phyloP scores from a whole-genome alignment of 2,888 invertebrate species.

The Apamea anceps region DNA sequence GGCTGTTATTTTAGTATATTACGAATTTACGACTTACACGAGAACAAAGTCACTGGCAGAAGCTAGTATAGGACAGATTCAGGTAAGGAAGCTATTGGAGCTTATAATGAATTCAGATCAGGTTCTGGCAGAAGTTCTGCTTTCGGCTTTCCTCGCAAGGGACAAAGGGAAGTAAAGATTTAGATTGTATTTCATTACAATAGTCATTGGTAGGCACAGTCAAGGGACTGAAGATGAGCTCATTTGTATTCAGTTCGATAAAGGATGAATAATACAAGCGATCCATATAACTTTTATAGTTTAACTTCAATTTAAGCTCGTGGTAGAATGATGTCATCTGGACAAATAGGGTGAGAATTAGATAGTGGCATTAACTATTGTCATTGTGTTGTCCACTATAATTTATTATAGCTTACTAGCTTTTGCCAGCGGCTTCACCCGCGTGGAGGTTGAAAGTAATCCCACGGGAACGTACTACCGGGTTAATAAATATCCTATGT shows the following conservation, averaged over 20 bases:
- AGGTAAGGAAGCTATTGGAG: conserved; percentile 19
- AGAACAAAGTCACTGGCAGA: background rate
- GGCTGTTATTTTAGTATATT: background rate
- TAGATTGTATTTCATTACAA: conserved; percentile 48
- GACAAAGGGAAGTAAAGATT: conserved; percentile 51
- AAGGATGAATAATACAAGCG: conserved; percentile 57
- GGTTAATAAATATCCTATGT: too few species aligned
- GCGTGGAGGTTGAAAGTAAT: too few species aligned
- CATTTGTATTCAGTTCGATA: conserved; percentile 60
- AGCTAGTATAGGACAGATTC: background rate
- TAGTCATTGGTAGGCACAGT: conserved; percentile 46
- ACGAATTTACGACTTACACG: background rate
- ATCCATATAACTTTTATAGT: conserved; percentile 45
- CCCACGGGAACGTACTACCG: too few species aligned
- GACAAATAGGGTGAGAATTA: conserved; percentile 39
- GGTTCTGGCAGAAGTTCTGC: conserved; percentile 45
- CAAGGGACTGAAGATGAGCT: conserved; percentile 52
- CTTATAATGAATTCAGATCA: conserved; percentile 53
- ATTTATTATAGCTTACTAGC: background rate
- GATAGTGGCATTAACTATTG: conserved; percentile 18
- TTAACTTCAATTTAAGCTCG: conserved; percentile 47
- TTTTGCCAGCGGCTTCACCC: too few species aligned
- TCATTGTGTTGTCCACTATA: conserved; percentile 8
- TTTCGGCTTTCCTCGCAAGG: conserved; percentile 46
- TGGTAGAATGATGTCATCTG: conserved; percentile 55